Percentiles rank a stretch among this genome's conserved stretches.
These are phyloP conservation scores for Platygyra sinensis DNA, from an alignment of 64 coral and sea anemone species.

Conservation along the genomic window DNA sequence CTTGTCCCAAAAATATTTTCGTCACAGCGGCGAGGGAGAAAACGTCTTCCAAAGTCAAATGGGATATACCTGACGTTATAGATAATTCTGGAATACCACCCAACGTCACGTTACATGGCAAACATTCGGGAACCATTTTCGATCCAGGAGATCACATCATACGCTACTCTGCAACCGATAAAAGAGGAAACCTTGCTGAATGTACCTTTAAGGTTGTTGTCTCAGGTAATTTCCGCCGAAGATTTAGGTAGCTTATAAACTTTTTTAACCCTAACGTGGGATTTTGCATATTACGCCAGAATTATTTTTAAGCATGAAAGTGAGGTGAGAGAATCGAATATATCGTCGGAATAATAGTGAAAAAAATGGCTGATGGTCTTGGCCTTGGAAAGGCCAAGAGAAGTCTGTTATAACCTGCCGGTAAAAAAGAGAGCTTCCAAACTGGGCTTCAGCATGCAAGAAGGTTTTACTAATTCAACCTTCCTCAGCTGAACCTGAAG, in stretches of 20 bases:
- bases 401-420: no score
- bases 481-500: no score
- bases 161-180: slow-evolving; percentile 34
- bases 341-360: no score
- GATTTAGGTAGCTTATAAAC: neutral
- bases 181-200: slow-evolving; percentile 20
- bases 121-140: slow-evolving; percentile 2
- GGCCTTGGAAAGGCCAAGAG: no score
- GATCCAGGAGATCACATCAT: slow-evolving; percentile 18
- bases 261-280: neutral
- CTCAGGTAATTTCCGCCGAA: slow-evolving; percentile 27
- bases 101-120: neutral
- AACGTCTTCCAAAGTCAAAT: neutral
- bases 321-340: no score
- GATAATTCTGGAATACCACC: slow-evolving; percentile 54
- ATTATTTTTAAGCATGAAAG: no score
- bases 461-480: no score
- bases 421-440: no score
- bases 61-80: slow-evolving; percentile 14
- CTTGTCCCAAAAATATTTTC: slow-evolving; percentile 29
- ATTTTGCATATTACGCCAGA: neutral
- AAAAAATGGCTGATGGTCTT: no score
- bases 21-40: neutral
- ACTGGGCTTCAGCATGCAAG: no score
- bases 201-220: slow-evolving; percentile 46